Evolutionary conservation across 2,113 vertebrate genomes (phyloP).

Genomic region (Alosa alosa): DNA sequence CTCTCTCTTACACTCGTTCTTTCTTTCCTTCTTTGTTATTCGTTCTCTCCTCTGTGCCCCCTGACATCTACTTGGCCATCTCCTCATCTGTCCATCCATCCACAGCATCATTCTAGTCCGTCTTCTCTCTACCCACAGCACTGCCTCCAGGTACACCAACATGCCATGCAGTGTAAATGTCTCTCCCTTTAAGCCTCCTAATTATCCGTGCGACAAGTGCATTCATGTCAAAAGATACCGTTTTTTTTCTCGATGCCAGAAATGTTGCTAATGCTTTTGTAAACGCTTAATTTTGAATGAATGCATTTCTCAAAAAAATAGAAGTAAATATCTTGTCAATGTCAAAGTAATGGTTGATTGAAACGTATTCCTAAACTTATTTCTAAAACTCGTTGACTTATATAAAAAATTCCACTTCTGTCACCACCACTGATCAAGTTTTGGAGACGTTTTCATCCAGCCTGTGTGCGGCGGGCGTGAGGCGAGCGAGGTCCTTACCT

Average conservation of each 20-base stretch:
- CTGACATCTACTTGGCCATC: too few relatives aligned
- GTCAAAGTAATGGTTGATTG: too few relatives aligned
- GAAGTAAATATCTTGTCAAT: too few relatives aligned
- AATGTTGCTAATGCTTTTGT: too few relatives aligned
- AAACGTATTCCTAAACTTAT: too few relatives aligned
- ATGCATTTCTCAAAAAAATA: too few relatives aligned
- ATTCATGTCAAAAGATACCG: too few relatives aligned
- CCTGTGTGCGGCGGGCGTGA: not conserved
- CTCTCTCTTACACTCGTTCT: not conserved
- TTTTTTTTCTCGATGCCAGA: too few relatives aligned
- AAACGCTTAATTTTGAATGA: too few relatives aligned
- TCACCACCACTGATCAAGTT: not conserved
- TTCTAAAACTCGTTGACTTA: too few relatives aligned
- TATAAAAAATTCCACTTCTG: not conserved
- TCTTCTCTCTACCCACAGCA: not conserved
- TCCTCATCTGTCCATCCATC: not conserved
- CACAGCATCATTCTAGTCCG: not conserved
- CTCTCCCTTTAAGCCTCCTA: not conserved
- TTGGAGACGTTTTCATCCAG: not conserved
- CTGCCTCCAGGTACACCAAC: not conserved
- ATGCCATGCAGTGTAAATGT: not conserved
- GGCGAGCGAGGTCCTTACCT: constrained; percentile 58
- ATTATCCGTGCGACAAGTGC: not conserved
- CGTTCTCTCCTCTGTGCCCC: not conserved
- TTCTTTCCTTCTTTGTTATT: not conserved